A percentile compares a stretch with the other conserved stretches of the same genome.
These are phyloP conservation scores for Amphibalanus amphitrite DNA, from an alignment of 1,140 invertebrate species.

Conservation along the genomic window DNA sequence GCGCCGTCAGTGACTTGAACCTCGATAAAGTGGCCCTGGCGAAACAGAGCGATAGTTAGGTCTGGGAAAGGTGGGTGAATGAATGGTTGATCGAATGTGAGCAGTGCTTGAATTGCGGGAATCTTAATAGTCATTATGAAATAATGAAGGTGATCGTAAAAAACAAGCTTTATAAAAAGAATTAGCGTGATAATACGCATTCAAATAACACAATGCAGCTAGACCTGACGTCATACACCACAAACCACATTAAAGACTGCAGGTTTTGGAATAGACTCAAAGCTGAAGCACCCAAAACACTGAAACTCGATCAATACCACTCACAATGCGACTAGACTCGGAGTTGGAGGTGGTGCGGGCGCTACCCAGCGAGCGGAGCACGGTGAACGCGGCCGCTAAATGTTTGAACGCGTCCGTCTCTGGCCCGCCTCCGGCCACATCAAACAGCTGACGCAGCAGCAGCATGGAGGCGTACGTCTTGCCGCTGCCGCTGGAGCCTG, in stretches of 20 bases:
- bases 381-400: constrained; percentile 81
- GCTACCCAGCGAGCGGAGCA: constrained; percentile 71
- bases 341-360: constrained; percentile 77
- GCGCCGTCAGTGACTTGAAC: constrained; percentile 91
- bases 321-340: constrained; percentile 83
- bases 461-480: constrained; percentile 89
- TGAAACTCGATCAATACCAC: no score
- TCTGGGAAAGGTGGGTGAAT: not conserved
- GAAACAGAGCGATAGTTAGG: not conserved
- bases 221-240: no score
- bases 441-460: constrained; percentile 71
- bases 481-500: constrained; percentile 80
- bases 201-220: no score
- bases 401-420: constrained; percentile 95
- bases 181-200: no score
- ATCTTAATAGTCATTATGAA: no score
- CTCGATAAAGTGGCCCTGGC: constrained; percentile 83
- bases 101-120: no score
- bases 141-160: no score
- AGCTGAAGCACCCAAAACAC: no score
- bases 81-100: no score
- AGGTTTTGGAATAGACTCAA: no score
- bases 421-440: constrained; percentile 77
- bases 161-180: no score
- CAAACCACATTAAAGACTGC: no score